Conservation (phyloP, 2,888 invertebrate genomes). For the Hirudinaria manillensis region DNA sequence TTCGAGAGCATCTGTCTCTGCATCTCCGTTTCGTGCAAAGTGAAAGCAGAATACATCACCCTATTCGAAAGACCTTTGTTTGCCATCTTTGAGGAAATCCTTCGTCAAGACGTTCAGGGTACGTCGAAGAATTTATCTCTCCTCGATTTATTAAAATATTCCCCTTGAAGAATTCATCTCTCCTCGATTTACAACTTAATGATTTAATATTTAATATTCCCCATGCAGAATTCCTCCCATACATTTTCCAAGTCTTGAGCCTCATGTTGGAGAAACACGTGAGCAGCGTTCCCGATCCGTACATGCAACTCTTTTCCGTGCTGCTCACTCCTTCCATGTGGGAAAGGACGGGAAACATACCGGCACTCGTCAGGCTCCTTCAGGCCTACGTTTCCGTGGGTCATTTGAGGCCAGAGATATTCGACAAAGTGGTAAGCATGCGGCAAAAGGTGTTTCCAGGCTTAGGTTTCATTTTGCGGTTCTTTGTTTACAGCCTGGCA, state of each 20-base stretch:
- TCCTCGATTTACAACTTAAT: no score
- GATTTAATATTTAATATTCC: background rate
- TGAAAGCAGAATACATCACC: conserved; percentile 47
- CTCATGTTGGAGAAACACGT: conserved; percentile 68
- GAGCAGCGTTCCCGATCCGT: conserved; percentile 65
- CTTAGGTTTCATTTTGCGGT: background rate
- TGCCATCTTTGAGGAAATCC: conserved; percentile 86
- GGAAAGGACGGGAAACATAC: conserved; percentile 87
- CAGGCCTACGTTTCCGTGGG: conserved; percentile 59
- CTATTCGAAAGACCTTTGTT: conserved; percentile 85
- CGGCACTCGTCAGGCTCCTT: conserved; percentile 71
- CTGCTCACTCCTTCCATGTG: conserved; percentile 82
- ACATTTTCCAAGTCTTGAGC: conserved; percentile 93
- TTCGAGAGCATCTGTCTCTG: conserved; percentile 85
- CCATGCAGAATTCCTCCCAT: conserved; percentile 83
- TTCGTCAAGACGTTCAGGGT: conserved; percentile 89
- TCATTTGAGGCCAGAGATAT: conserved; percentile 66
- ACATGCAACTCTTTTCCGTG: conserved; percentile 82
- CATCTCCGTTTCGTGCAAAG: conserved; percentile 66
- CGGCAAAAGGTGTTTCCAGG: background rate
- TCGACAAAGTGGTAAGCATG: background rate
- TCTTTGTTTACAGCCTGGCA: conserved; percentile 48
- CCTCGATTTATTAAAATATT: background rate
- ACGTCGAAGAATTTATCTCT: conserved; percentile 20
- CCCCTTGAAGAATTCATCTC: conserved; percentile 83